Evolutionary conservation across 2,888 invertebrate genomes (phyloP), one percentile per base, ranked within the genome.

Genomic region (Augiades crinisus): DNA sequence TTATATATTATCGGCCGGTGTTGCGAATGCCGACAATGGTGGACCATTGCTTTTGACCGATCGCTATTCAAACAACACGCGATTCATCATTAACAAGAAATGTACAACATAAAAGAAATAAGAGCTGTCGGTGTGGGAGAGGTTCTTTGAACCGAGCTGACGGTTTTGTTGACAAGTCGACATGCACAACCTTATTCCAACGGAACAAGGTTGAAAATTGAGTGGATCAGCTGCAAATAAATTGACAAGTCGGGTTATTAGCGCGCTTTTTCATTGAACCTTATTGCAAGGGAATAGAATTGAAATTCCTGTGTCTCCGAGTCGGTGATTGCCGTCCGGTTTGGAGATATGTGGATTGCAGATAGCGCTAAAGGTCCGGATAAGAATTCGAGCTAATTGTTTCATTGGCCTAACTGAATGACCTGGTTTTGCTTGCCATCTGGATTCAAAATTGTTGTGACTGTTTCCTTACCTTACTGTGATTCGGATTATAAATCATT

Each of bases 21-120:
- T 24, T 40, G 40, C 24, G n/a, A n/a, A 50, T 47, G 44, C 46
- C 49, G 51, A 59, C 50, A 56, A 53, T 45, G n/a, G 12, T 5
- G 47, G 53, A 46, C 51, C 44, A 62, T 59, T 54, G 56, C 57
- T 60, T 56, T 59, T 62, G 65, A 60, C 10, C 27, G 59, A 53
- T 51, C 58, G 59, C 64, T 72, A 75, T 75, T 75, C 70, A 72
- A 72, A 78, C 74, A 75, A n/a, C 67, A 64, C 69, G 63, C 79
- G 68, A 79, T 80, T 76, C 72, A 81, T 80, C 78, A 78, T 73
- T 71, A 70, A 65, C 74, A 74, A 75, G 76, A 81, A 79, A 74
- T 75, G 68, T 59, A 62, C 57, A 53, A 65, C 71, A 81, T 81
- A 83, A 77, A 72, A 65, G 69, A 68, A 70, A n/a, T n/a, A 19